phyloP scores from a whole-genome alignment of 2,888 invertebrate species.

The Lasius platythorax region DNA sequence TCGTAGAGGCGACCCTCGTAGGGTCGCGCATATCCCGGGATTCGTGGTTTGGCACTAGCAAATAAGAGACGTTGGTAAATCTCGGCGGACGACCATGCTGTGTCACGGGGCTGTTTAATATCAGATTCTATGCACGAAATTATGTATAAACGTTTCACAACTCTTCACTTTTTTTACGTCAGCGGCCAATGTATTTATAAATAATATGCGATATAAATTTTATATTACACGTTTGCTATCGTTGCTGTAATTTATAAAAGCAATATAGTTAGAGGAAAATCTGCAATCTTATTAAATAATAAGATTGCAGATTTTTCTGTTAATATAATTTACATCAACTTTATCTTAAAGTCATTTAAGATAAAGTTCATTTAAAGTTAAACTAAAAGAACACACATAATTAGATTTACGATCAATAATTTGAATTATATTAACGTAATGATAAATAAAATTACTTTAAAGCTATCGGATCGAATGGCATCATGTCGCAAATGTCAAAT shows the following conservation, averaged over 20 bases:
- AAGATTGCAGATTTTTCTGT: background rate
- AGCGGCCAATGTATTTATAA: background rate
- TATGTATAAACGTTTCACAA: background rate
- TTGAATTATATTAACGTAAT: constrained; percentile 3
- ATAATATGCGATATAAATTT: background rate
- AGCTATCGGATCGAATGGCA: background rate
- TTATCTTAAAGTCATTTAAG: background rate
- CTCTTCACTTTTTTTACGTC: constrained; percentile 1
- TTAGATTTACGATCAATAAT: background rate
- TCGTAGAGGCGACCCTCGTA: constrained; percentile 53
- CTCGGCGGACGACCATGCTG: background rate
- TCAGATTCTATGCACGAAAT: background rate
- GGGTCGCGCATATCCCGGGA: background rate
- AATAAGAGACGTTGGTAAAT: constrained; percentile 50
- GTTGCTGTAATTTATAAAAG: background rate
- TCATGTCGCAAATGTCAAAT: background rate
- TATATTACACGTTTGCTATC: background rate
- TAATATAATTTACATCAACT: background rate
- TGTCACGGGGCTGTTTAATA: background rate
- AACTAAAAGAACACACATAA: background rate
- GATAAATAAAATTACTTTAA: background rate
- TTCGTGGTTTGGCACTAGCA: constrained; percentile 49
- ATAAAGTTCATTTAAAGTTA: background rate
- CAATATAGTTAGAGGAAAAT: background rate
- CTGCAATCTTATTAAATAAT: too few species aligned